These are phyloP conservation scores for Emydura subglobosa DNA, from an alignment of 2,113 vertebrate genomes.

Conservation along the genomic window DNA sequence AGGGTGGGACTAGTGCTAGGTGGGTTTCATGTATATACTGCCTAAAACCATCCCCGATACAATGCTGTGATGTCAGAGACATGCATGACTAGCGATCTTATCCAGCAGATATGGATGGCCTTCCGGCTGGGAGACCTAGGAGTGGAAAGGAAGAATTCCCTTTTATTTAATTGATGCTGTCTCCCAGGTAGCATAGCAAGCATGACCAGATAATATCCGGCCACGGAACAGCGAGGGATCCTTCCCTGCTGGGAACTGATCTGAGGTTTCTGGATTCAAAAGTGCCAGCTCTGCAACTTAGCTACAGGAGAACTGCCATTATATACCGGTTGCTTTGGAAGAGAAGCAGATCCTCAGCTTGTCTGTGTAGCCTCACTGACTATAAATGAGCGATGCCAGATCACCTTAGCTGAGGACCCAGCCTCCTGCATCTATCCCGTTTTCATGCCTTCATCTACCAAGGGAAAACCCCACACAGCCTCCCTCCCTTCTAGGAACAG, in stretches of 20 bases:
- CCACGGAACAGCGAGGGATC: too few species aligned
- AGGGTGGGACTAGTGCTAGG: neutral
- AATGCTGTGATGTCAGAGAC: neutral
- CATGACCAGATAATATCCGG: too few species aligned
- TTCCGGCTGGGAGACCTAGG: neutral
- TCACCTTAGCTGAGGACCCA: neutral
- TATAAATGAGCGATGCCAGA: neutral
- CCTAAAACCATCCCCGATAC: neutral
- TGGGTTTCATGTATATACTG: too few species aligned
- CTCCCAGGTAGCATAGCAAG: neutral
- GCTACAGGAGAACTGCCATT: neutral
- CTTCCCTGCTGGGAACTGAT: too few species aligned
- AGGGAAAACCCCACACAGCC: neutral
- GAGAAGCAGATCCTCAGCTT: neutral
- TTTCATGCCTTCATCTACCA: neutral
- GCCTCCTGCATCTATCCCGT: neutral
- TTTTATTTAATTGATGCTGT: neutral
- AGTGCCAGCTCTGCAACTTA: neutral
- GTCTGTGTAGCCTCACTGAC: neutral
- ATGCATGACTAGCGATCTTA: fast-evolving
- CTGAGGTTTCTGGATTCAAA: too few species aligned
- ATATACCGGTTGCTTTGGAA: neutral
- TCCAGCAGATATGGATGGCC: neutral
- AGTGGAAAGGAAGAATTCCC: neutral
- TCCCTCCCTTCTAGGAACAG: neutral